Percentiles rank a stretch among this genome's conserved stretches.
Evolutionary conservation across 2,113 vertebrate genomes (phyloP).

Genomic region (Salvator merianae): DNA sequence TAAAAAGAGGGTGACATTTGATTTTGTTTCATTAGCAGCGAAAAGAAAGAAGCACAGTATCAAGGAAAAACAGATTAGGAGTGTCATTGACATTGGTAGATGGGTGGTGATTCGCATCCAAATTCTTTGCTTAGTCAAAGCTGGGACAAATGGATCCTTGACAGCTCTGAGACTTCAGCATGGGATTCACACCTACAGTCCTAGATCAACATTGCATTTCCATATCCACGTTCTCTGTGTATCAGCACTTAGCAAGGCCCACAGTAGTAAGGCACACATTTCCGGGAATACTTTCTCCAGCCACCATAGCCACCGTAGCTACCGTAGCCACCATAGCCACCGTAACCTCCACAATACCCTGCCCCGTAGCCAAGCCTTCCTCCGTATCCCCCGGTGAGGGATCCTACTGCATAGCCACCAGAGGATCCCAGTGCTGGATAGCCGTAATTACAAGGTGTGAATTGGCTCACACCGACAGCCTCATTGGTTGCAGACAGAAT

Average conservation of each 20-base stretch:
- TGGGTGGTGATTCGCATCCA: too few relatives aligned
- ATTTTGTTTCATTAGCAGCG: too few relatives aligned
- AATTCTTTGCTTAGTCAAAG: too few relatives aligned
- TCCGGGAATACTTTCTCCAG: conserved; percentile 1
- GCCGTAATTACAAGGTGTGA: not conserved
- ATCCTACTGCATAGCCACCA: not conserved
- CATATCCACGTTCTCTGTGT: too few relatives aligned
- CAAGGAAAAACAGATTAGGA: too few relatives aligned
- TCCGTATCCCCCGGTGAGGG: not conserved
- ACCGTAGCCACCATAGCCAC: not conserved
- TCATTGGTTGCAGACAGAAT: not conserved
- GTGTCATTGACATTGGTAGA: too few relatives aligned
- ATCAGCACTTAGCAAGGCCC: not conserved
- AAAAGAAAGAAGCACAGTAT: not conserved
- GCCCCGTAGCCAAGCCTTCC: not conserved
- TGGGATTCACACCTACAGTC: too few relatives aligned
- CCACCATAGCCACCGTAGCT: not conserved
- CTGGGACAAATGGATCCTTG: too few relatives aligned
- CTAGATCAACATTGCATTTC: too few relatives aligned
- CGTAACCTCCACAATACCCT: not conserved
- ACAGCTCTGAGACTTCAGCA: too few relatives aligned
- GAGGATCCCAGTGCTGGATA: not conserved
- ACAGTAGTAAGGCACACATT: not conserved
- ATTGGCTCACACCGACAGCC: not conserved
- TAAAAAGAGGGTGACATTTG: too few relatives aligned